Evolutionary conservation across 2,888 invertebrate genomes (phyloP).

Genomic region (Nomada lathburiana): DNA sequence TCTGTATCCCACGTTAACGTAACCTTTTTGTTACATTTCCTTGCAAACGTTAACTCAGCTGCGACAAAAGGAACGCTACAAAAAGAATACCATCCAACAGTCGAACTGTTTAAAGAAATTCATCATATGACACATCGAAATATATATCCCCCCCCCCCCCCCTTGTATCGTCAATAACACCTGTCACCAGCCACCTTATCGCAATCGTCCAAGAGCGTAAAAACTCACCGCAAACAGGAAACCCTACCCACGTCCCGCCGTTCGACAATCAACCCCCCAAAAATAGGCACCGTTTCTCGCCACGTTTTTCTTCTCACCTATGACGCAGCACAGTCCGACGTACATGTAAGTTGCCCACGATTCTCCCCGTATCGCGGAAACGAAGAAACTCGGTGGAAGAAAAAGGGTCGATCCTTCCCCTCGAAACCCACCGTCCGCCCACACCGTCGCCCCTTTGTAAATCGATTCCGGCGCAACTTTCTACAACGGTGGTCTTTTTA

Average conservation of each 20-base stretch:
- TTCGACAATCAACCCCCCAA: not conserved
- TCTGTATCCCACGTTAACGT: too few relatives aligned
- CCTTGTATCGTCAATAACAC: too few relatives aligned
- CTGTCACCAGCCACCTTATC: not conserved
- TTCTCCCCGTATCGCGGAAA: not conserved
- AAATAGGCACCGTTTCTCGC: not conserved
- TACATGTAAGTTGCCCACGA: not conserved
- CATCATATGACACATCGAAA: too few relatives aligned
- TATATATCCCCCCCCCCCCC: too few relatives aligned
- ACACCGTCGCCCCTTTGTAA: not conserved
- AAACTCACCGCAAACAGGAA: not conserved
- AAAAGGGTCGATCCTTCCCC: not conserved
- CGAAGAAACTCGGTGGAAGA: too few relatives aligned
- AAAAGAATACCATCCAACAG: too few relatives aligned
- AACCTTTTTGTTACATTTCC: too few relatives aligned
- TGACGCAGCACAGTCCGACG: too few relatives aligned
- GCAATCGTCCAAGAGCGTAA: not conserved
- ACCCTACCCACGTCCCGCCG: not conserved
- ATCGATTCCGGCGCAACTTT: conserved; percentile 9
- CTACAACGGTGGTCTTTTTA: not conserved
- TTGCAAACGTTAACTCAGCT: too few relatives aligned
- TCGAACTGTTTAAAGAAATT: too few relatives aligned
- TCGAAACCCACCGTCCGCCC: too few relatives aligned
- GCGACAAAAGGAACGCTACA: too few relatives aligned
- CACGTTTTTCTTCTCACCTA: not conserved